Conservation (phyloP, 2,113 vertebrate genomes). For the Azemiops feae region DNA sequence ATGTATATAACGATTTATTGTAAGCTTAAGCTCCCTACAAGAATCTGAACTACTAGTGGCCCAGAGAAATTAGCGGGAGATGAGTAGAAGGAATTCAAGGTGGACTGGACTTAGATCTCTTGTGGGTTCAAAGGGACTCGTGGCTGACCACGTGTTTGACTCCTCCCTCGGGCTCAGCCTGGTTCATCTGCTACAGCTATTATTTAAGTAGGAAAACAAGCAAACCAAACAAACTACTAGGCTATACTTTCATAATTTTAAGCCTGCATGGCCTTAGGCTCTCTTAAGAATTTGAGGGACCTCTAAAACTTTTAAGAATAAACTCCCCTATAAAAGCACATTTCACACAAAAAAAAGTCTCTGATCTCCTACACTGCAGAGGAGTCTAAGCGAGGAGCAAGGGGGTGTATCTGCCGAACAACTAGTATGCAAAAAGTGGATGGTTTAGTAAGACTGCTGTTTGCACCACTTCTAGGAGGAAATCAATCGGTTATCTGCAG, state of each 20-base stretch:
- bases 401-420: neutral
- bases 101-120: neutral
- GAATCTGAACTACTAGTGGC: too few relatives aligned
- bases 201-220: neutral
- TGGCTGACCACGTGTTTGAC: neutral
- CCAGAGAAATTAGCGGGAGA: too few relatives aligned
- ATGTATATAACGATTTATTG: too few relatives aligned
- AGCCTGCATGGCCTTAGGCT: neutral
- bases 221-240: neutral
- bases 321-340: neutral
- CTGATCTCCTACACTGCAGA: neutral
- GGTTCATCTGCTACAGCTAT: neutral
- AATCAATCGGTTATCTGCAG: conserved; percentile 66
- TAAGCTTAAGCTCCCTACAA: too few relatives aligned
- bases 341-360: neutral
- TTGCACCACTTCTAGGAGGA: fast-evolving
- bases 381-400: neutral
- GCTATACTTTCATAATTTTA: neutral
- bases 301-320: neutral
- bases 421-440: neutral
- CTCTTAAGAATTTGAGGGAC: neutral
- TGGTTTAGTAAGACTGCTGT: neutral
- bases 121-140: neutral
- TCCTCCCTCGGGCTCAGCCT: neutral
- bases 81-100: neutral